These are phyloP conservation scores for Frieseomelitta varia DNA, from an alignment of 1,140 invertebrate species.

Conservation along the genomic window DNA sequence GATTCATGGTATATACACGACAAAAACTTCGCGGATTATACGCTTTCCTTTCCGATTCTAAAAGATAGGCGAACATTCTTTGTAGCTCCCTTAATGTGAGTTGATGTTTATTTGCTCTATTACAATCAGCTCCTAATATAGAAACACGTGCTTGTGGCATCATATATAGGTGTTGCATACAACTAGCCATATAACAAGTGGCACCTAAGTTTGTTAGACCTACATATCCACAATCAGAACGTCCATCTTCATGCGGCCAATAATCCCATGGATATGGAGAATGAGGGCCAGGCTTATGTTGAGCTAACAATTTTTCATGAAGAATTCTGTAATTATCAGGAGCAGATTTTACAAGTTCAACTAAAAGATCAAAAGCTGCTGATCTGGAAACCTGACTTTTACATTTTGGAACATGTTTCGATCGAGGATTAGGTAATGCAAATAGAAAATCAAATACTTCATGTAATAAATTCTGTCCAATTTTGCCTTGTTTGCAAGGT, in stretches of 20 bases:
- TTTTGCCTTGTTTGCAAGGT: conserved; percentile 90
- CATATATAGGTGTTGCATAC: conserved; percentile 98
- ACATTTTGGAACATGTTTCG: conserved; percentile 94
- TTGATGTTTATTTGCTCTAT: conserved; percentile 89
- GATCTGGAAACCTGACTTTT: conserved; percentile 94
- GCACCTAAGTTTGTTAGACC: conserved; percentile 97
- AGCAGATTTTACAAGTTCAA: conserved; percentile 92
- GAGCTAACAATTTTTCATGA: conserved; percentile 90
- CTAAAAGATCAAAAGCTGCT: conserved; percentile 94
- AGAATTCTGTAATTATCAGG: conserved; percentile 93
- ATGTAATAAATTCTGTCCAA: conserved; percentile 88
- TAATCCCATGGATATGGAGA: conserved; percentile 97
- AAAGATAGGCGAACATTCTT: conserved; percentile 96
- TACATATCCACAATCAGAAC: conserved; percentile 96
- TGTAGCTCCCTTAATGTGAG: conserved; percentile 93
- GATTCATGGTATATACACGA: conserved; percentile 98
- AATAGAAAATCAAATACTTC: conserved; percentile 94
- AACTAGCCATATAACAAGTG: conserved; percentile 98
- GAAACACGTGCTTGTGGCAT: conserved; percentile 94
- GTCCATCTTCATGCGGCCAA: conserved; percentile 97
- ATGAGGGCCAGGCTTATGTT: conserved; percentile 93
- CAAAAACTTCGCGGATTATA: conserved; percentile 98
- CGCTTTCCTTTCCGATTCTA: conserved; percentile 96
- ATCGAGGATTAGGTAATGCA: conserved; percentile 91
- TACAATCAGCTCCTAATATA: conserved; percentile 88